phyloP scores from a whole-genome alignment of 2,888 invertebrate species.

The Ophioninae sp. region DNA sequence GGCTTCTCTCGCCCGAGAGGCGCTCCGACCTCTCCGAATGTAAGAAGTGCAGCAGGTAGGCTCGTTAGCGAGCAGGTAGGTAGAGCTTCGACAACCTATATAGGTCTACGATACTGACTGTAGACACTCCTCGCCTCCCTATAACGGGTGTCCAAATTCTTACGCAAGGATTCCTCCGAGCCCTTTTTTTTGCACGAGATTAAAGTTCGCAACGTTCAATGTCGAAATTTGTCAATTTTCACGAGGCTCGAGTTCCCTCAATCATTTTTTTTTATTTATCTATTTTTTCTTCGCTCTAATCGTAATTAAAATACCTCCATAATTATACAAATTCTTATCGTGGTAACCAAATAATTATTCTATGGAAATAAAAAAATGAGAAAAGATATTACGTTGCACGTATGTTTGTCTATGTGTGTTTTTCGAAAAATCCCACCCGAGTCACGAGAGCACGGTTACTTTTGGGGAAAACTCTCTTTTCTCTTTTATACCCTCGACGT shows the following conservation, averaged over 20 bases:
- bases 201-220: no score
- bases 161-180: conserved; percentile 23
- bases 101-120: conserved; percentile 69
- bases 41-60: conserved; percentile 80
- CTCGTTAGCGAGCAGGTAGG: conserved; percentile 80
- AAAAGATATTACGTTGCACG: no score
- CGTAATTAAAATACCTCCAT: no score
- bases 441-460: background rate
- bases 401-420: background rate
- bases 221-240: no score
- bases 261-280: no score
- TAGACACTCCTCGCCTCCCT: conserved; percentile 72
- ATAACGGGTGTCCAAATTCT: conserved; percentile 74
- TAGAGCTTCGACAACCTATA: conserved; percentile 66
- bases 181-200: background rate
- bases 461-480: background rate
- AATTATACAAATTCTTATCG: no score
- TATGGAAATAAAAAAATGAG: no score
- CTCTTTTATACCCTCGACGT: background rate
- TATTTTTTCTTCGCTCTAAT: no score
- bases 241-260: no score
- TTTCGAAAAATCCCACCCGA: background rate
- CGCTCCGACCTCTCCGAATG: conserved; percentile 74
- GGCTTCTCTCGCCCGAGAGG: conserved; percentile 57
- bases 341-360: no score